phyloP scores from a whole-genome alignment of 30 jellyfish, hydroid and myxozoan genomes.

The Pelagia noctiluca region DNA sequence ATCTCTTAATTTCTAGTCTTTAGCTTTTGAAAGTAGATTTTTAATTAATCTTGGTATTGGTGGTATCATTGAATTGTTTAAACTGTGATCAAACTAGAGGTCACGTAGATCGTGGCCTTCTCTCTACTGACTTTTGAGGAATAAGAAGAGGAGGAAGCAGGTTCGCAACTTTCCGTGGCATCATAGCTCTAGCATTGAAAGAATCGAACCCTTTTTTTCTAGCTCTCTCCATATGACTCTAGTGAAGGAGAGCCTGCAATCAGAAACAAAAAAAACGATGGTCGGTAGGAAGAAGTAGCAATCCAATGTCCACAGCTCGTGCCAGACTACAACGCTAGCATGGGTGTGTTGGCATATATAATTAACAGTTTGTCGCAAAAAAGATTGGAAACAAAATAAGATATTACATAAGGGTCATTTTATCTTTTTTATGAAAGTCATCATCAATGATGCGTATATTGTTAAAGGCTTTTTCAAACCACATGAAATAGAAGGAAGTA shows the following conservation, averaged over 20 bases:
- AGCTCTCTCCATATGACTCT: too few relatives aligned
- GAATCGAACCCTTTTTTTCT: too few relatives aligned
- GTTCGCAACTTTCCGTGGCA: too few relatives aligned
- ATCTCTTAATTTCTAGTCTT: too few relatives aligned
- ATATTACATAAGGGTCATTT: slow-evolving; percentile 18
- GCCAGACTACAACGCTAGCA: slow-evolving; percentile 23
- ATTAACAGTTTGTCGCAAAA: slow-evolving; percentile 18
- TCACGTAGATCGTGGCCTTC: too few relatives aligned
- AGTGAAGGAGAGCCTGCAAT: not conserved
- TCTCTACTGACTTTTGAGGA: too few relatives aligned
- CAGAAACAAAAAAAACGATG: slow-evolving; percentile 15
- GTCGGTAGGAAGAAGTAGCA: slow-evolving; percentile 11
- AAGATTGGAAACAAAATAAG: slow-evolving; percentile 36
- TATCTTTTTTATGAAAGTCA: slow-evolving; percentile 40
- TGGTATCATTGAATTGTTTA: too few relatives aligned
- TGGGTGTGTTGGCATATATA: slow-evolving; percentile 21
- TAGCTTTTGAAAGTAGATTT: too few relatives aligned
- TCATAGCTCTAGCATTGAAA: too few relatives aligned
- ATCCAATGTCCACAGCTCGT: slow-evolving; percentile 58
- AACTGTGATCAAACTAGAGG: too few relatives aligned
- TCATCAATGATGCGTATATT: slow-evolving; percentile 37
- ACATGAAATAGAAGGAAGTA: slow-evolving; percentile 15
- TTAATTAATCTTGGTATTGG: too few relatives aligned
- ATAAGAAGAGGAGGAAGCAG: too few relatives aligned
- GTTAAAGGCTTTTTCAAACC: slow-evolving; percentile 23